Base-by-base conservation (phyloP, 2,797 vertebrate genomes). In the Micrastur ruficollis region DNA sequence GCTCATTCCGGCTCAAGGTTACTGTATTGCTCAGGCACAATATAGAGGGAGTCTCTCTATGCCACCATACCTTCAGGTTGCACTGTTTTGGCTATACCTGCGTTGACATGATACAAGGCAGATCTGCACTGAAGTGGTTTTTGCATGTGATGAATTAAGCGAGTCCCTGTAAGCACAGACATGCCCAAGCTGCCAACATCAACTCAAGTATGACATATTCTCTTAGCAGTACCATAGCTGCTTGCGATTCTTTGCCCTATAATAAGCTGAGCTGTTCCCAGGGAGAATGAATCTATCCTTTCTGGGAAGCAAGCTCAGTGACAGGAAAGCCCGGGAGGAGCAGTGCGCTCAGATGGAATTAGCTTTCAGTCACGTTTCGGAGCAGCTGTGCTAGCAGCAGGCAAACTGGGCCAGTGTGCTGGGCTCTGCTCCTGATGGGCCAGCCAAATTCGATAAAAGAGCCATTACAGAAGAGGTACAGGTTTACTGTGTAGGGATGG, bases 261-360 rank as follows among this genome's bases (percentile, higher is more conserved):
- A 95, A 96, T 95, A 97, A 97, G 95, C 86, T 82, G 83, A 97
- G 90, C 93, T 93, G 95, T 94, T 97, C 94, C 90, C 68, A 95
- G 81, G 81, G 74, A 95, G 74, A 94, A 96, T 26, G 14, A 95
- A 90, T 61, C 93, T 94, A 66, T 74, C 96, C 93, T 95, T 97
- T 95, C 94, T 95, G 93, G 96, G 96, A 95, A 95, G 90, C 74
- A 40, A 84, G 63, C 85, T 75, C 0, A 0, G 70, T 76, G 93
- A 81, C 86, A 94, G 88, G 38, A 97, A 95, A 93, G 86, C 93
- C 90, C 5, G 1, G 78, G 93, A 97, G 78, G 83, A 94, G 81
- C 67, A 96, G 93, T 73, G 94, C 90, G 76, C 86, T 97, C 8
- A 6, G 76, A 70, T 80, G 91, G 97, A 95, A 96, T 95, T 93